A percentile compares a stretch with the other conserved stretches of the same genome.
Evolutionary conservation across 2,888 invertebrate species (phyloP).

Genomic region (Phyto melanocephala): DNA sequence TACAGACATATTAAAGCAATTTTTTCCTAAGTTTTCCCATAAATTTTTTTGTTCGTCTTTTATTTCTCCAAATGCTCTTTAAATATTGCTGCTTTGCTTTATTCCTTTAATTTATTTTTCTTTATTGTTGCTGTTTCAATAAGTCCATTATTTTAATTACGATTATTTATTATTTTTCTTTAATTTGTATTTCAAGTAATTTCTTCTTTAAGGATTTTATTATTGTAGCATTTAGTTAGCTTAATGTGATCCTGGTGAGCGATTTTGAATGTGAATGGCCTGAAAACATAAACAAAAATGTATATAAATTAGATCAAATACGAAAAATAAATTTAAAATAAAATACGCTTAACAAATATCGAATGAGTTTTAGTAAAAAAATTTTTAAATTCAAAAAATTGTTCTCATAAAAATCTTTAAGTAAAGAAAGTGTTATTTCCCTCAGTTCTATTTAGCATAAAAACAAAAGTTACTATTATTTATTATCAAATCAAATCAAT

Average conservation of each 20-base stretch:
- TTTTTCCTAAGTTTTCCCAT: background rate
- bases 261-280: background rate
- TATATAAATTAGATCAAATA: too few relatives aligned
- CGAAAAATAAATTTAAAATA: too few relatives aligned
- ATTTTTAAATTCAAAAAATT: too few relatives aligned
- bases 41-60: background rate
- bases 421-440: too few relatives aligned
- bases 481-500: too few relatives aligned
- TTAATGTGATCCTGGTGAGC: background rate
- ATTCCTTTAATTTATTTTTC: background rate
- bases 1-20: slow-evolving; percentile 34
- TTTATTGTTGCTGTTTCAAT: background rate
- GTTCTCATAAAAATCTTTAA: too few relatives aligned
- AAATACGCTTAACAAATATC: too few relatives aligned
- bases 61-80: background rate
- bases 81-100: background rate
- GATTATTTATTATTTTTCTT: background rate
- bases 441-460: too few relatives aligned
- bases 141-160: background rate
- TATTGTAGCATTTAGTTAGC: background rate
- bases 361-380: too few relatives aligned
- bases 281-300: slow-evolving; percentile 13
- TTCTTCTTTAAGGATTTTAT: background rate
- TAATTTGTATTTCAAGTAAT: background rate
- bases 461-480: too few relatives aligned